Base-by-base conservation (phyloP, 2,888 invertebrate species). In the Siphonodentalium dalli region DNA sequence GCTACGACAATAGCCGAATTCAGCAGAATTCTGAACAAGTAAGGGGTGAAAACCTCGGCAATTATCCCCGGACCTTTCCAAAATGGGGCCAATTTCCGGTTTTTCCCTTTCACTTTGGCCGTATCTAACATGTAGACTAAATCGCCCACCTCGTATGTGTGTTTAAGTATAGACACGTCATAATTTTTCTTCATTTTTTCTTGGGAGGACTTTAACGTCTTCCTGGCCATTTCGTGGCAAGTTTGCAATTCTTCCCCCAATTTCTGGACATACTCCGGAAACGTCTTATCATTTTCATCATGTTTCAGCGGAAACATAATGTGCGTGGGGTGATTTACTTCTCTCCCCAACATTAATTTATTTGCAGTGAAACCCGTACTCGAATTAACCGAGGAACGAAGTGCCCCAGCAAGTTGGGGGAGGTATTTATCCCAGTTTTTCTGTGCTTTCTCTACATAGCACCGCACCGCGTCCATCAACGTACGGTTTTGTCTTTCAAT, bases 301-400 rank as follows among this genome's bases (percentile, higher is more conserved):
- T n/a, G n/a, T n/a, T n/a, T n/a, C n/a, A n/a, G n/a, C n/a, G n/a
- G n/a, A n/a, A n/a, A n/a, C n/a, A n/a, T 28, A 23, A 15, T 27
- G 2, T 47, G 34, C 5, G 27, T 23, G n/a, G 53, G 43, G 20
- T 28, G 26, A 23, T 33, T 42, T 13, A 52, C 52, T 20, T 31
- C 41, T 48, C 48, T 37, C 5, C 45, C 45, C 11, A 37, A 27
- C 34, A 45, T 45, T 6, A 48, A 20, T 24, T 28, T 46, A n/a
- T 53, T 53, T 21, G 53, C 34, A 9, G 53, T 53, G 27, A 40
- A 53, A 2, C 53, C 53, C 7, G 51, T 44, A 4, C 34, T 45
- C 18, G 34, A 33, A 35, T 53, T 53, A 20, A 53, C 53, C 5
- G 41, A 47, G 2, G 46, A 26, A 20, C 47, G 13, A n/a, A 47